Evolutionary conservation across 2,888 invertebrate species (phyloP).

Genomic region (Cenopis cana): DNA sequence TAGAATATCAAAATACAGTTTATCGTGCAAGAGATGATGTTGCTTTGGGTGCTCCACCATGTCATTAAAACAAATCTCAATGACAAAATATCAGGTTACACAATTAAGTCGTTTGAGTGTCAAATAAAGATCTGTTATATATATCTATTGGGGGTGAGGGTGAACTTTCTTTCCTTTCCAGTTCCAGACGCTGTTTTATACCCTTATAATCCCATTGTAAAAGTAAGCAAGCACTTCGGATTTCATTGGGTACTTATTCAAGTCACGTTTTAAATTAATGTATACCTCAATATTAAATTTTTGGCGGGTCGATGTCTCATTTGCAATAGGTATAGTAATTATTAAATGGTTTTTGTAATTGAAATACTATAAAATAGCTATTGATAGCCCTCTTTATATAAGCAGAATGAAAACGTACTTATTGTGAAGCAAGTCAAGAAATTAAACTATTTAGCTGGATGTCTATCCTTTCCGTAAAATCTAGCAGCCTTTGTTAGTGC

Average conservation of each 20-base stretch:
- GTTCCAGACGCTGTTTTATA: constrained; percentile 15
- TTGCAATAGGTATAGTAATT: neutral
- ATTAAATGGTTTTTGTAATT: neutral
- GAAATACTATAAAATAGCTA: neutral
- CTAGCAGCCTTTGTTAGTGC: no score
- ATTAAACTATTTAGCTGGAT: no score
- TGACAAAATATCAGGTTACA: constrained; percentile 56
- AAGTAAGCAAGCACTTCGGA: constrained; percentile 17
- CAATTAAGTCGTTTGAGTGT: constrained; percentile 53
- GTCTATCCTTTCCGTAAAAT: no score
- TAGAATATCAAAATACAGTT: constrained; percentile 44
- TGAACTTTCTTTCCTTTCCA: constrained; percentile 29
- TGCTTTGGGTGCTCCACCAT: constrained; percentile 37
- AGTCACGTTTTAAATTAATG: constrained; percentile 30
- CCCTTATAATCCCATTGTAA: constrained; percentile 20
- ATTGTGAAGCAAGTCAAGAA: neutral
- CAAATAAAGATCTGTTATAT: constrained; percentile 52
- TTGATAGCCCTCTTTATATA: neutral
- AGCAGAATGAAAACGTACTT: neutral
- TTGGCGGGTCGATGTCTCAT: constrained; percentile 10
- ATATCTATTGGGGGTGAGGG: constrained; percentile 52
- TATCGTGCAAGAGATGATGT: constrained; percentile 38
- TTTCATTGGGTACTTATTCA: constrained; percentile 22
- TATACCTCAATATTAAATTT: constrained; percentile 24
- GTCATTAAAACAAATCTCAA: constrained; percentile 53